Evolutionary conservation across 1,140 invertebrate genomes (phyloP).

Genomic region (Bombus breviceps): DNA sequence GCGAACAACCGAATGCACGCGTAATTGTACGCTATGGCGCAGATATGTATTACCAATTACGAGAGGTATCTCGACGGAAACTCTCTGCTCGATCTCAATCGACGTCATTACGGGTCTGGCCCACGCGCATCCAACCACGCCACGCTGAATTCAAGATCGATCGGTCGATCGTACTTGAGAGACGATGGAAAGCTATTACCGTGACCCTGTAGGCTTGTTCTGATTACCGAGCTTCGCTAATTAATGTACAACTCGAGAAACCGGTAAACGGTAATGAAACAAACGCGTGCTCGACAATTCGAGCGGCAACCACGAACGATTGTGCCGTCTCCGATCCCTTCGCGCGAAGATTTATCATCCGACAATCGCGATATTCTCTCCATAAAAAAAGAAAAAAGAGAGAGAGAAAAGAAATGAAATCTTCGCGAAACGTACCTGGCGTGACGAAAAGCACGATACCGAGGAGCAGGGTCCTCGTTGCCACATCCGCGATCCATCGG

Average conservation of each 20-base stretch:
- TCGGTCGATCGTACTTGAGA: constrained; percentile 39
- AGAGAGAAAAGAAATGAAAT: background rate
- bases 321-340: background rate
- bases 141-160: constrained; percentile 36
- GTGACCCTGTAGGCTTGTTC: constrained; percentile 45
- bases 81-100: constrained; percentile 59
- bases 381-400: background rate
- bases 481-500: constrained; percentile 77
- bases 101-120: constrained; percentile 56
- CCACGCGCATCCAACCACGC: constrained; percentile 19
- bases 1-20: constrained; percentile 10
- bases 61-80: constrained; percentile 48
- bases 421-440: constrained; percentile 70
- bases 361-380: background rate
- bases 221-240: constrained; percentile 60
- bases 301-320: background rate
- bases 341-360: background rate
- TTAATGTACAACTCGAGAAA: constrained; percentile 53
- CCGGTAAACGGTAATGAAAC: constrained; percentile 37
- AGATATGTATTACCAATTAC: constrained; percentile 36
- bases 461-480: constrained; percentile 77
- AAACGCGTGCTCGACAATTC: constrained; percentile 21
- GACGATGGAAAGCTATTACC: constrained; percentile 55
- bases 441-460: constrained; percentile 79
- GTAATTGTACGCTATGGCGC: constrained; percentile 31